Evolutionary conservation across 2,888 invertebrate species (phyloP), one percentile per base, ranked within the genome.

Genomic region (Choristoneura rosaceana): DNA sequence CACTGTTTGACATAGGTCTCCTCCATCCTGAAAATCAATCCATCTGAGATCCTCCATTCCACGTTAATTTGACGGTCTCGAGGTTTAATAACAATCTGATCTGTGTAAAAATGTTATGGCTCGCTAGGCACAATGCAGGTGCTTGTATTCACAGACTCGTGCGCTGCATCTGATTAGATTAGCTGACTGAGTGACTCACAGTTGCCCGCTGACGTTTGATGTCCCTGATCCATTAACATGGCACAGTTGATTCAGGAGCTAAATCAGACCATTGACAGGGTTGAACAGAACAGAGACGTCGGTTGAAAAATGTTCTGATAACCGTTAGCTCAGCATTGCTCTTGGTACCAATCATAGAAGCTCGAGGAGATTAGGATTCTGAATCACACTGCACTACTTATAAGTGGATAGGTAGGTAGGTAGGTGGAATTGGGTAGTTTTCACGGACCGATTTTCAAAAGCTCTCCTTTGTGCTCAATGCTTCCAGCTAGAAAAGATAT

Each of bases 81-180:
- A 25, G 5, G 0, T 4, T 10, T 3, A 4, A 43, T 2, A 43
- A 43, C 12, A 12, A 43, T 43, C 10, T 43, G n/a, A 34, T n/a
- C 10, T 12, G 5, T 55, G 10, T 64, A 64, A 41, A 64, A 64
- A 34, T 25, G 15, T 10, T 55, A 4, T 50, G 15, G 45, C 33
- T 64, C 17, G 52, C 52, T 52, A 38, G 62, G 60, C 50, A 47
- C 62, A 61, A 43, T 64, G 50, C 70, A 63, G 62, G 66, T 63
- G 62, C 67, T 67, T 15, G 55, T 66, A 50, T 61, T 34, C 64
- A 25, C 25, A 60, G 69, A 52, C 47, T 14, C 47, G 62, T 62
- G 63, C 52, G 43, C 52, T 68, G 71, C 67, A 71, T 71, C 71
- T 71, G 67, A 71, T 71, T 71, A 71, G 67, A 71, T 71, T 67